Conservation (phyloP, 2,888 invertebrate species). For the Morpho deidamia region DNA sequence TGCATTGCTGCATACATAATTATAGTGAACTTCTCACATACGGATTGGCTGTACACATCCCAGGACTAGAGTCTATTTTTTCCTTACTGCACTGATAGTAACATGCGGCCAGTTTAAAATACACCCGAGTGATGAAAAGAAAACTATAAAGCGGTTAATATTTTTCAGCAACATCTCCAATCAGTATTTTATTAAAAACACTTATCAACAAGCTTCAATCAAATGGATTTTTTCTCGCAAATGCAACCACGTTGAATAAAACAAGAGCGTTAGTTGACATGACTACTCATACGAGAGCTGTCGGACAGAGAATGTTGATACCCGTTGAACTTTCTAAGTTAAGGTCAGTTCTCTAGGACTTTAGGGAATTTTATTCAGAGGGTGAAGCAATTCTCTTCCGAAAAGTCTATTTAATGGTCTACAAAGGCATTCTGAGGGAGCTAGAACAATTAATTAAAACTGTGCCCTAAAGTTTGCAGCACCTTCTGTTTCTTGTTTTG, state of each 20-base stretch:
- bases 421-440: slow-evolving; percentile 45
- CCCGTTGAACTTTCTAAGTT: slow-evolving; percentile 14
- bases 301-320: slow-evolving; percentile 9
- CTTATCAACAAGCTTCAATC: slow-evolving; percentile 72
- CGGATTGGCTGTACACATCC: no score
- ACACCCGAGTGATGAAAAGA: no score
- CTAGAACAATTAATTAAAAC: slow-evolving; percentile 67
- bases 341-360: slow-evolving; percentile 50
- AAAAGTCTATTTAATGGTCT: slow-evolving; percentile 64
- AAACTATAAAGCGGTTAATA: no score
- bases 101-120: no score
- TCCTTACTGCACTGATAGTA: no score
- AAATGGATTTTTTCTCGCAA: slow-evolving; percentile 66
- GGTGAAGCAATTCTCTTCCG: slow-evolving; percentile 57
- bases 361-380: slow-evolving; percentile 60
- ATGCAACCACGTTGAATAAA: slow-evolving; percentile 62
- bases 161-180: no score
- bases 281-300: slow-evolving; percentile 37
- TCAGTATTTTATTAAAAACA: no score
- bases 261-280: slow-evolving; percentile 50
- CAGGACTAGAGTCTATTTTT: no score
- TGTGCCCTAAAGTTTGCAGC: no score
- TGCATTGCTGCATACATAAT: no score
- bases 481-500: no score
- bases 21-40: no score